Conservation (phyloP, 2,797 vertebrate genomes). For the Sciurus vulgaris region DNA sequence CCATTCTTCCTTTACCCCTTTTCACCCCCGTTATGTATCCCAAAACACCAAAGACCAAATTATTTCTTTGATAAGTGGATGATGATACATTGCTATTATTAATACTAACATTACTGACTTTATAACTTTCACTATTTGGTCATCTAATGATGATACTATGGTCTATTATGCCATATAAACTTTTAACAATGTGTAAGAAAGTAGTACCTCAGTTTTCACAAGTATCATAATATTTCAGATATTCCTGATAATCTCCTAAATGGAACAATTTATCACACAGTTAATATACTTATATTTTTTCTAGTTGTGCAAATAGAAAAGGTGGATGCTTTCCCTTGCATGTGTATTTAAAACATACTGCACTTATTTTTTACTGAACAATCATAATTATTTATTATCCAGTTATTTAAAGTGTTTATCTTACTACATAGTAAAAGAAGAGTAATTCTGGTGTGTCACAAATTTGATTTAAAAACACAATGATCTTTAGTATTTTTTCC, state of each 20-base stretch:
- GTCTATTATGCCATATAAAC: background rate
- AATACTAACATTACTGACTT: background rate
- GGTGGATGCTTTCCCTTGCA: background rate
- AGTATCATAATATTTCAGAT: conserved; percentile 10
- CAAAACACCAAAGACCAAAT: too few species aligned
- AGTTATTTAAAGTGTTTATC: background rate
- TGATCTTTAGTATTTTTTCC: conserved; percentile 61
- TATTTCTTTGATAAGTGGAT: too few species aligned
- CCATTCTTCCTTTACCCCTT: too few species aligned
- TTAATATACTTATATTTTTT: background rate
- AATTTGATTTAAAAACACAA: conserved; percentile 57
- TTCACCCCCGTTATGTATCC: too few species aligned
- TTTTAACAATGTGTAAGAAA: conserved; percentile 20
- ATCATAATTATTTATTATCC: conserved; percentile 5
- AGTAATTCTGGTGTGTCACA: background rate
- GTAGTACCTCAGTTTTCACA: background rate
- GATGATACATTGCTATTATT: background rate
- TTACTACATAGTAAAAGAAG: conserved; percentile 33
- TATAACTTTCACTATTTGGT: background rate
- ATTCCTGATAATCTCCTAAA: conserved; percentile 8
- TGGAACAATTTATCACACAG: background rate
- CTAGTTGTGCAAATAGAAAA: conserved; percentile 37
- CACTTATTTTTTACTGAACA: background rate
- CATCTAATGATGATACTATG: background rate
- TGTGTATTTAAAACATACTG: background rate